These are phyloP conservation scores for Panagrolaimus sp. DNA, from an alignment of 1,140 invertebrate species.

Conservation along the genomic window DNA sequence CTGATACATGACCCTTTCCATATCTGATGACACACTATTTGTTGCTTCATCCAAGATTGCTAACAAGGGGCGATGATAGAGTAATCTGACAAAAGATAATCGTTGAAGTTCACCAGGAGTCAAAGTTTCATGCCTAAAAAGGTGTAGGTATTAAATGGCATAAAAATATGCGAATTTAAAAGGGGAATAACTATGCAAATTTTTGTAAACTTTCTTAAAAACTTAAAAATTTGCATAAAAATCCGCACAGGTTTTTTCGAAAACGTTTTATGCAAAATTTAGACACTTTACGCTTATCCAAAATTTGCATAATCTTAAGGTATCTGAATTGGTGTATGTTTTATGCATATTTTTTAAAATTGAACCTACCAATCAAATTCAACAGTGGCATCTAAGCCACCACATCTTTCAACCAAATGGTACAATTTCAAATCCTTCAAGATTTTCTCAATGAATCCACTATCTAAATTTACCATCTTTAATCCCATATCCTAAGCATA, in stretches of 20 bases:
- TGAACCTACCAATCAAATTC: conserved; percentile 12
- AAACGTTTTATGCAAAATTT: too few species aligned
- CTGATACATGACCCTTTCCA: conserved; percentile 9
- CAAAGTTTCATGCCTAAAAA: conserved; percentile 4
- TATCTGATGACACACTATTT: neutral
- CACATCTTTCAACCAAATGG: neutral
- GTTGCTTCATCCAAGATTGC: conserved; percentile 14
- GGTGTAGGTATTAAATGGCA: too few species aligned
- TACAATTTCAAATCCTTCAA: neutral
- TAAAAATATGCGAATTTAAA: too few species aligned
- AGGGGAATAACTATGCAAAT: too few species aligned
- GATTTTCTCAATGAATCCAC: neutral
- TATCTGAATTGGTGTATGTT: too few species aligned
- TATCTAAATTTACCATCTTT: neutral
- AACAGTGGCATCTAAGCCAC: neutral
- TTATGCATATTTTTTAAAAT: too few species aligned
- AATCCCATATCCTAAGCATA: too few species aligned
- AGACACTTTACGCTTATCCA: too few species aligned
- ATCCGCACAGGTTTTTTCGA: too few species aligned
- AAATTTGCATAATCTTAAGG: too few species aligned
- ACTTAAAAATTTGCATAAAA: too few species aligned
- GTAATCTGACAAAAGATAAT: neutral
- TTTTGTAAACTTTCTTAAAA: too few species aligned
- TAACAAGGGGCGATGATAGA: neutral
- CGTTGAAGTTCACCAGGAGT: conserved; percentile 15